These are phyloP conservation scores for Hyposoter dolosus DNA, from an alignment of 2,888 invertebrate species.

Conservation along the genomic window DNA sequence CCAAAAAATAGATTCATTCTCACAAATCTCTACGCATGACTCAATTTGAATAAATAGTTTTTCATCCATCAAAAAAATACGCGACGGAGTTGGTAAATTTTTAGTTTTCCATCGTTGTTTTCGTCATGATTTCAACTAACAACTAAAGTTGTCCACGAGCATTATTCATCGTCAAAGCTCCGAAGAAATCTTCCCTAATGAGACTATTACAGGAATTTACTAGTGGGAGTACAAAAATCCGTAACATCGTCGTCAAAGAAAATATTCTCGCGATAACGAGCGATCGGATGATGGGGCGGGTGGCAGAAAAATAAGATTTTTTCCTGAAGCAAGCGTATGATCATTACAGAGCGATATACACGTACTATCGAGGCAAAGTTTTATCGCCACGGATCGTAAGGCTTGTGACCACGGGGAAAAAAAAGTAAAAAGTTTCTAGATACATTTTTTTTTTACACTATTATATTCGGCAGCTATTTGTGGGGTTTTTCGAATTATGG, in stretches of 20 bases:
- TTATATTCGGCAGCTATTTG: not conserved
- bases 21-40: not conserved
- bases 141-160: not conserved
- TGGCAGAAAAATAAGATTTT: not conserved
- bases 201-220: conserved; percentile 3
- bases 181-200: conserved; percentile 5
- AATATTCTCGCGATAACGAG: conserved; percentile 52
- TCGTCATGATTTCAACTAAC: not conserved
- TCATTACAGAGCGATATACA: conserved; percentile 27
- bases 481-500: not conserved
- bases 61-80: not conserved
- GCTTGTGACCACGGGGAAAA: not conserved
- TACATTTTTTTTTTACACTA: not conserved
- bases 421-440: not conserved
- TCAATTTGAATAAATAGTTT: not conserved
- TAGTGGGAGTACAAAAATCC: not conserved
- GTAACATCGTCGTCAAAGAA: conserved; percentile 33
- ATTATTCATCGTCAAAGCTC: not conserved
- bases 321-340: not conserved
- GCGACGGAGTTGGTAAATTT: not conserved
- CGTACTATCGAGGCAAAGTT: conserved; percentile 31
- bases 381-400: not conserved
- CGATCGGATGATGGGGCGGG: no score
- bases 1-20: conserved; percentile 8
- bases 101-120: not conserved